Conservation (phyloP, 53 echinoderm and acorn worm species). For the Henricia sp. region DNA sequence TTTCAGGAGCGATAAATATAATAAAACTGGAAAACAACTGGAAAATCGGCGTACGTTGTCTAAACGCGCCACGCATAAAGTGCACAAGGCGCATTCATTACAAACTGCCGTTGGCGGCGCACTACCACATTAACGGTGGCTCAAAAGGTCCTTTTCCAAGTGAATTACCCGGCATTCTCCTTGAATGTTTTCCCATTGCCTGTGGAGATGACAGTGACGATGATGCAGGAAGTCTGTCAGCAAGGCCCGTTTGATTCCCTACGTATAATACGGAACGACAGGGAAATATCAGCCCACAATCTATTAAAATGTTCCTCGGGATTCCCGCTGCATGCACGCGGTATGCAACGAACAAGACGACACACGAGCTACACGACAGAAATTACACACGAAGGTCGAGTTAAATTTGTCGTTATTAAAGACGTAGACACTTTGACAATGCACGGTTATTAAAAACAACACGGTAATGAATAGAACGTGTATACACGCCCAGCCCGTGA, state of each 20-base stretch:
- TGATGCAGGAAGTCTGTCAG: constrained; percentile 23
- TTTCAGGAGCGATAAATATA: too few species aligned
- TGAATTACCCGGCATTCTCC: not conserved
- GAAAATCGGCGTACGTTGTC: too few species aligned
- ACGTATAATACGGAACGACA: constrained; percentile 11
- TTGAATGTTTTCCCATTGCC: not conserved
- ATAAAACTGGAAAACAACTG: too few species aligned
- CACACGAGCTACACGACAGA: too few species aligned
- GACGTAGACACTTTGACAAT: too few species aligned
- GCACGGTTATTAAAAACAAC: too few species aligned
- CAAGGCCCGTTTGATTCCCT: constrained; percentile 28
- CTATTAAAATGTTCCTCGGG: constrained; percentile 2
- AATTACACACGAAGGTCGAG: too few species aligned
- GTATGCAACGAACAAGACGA: too few species aligned
- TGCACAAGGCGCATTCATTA: not conserved
- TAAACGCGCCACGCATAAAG: not conserved
- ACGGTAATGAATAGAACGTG: too few species aligned
- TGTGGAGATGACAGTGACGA: not conserved
- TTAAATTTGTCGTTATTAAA: too few species aligned
- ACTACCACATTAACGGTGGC: constrained; percentile 29
- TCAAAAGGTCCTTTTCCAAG: not conserved
- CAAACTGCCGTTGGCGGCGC: constrained; percentile 48
- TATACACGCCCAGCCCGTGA: too few species aligned
- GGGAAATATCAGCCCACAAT: constrained; percentile 1
- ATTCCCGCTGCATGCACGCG: not conserved